phyloP scores from a whole-genome alignment of 1,140 invertebrate genomes.

The Chrysomallon squamiferum region DNA sequence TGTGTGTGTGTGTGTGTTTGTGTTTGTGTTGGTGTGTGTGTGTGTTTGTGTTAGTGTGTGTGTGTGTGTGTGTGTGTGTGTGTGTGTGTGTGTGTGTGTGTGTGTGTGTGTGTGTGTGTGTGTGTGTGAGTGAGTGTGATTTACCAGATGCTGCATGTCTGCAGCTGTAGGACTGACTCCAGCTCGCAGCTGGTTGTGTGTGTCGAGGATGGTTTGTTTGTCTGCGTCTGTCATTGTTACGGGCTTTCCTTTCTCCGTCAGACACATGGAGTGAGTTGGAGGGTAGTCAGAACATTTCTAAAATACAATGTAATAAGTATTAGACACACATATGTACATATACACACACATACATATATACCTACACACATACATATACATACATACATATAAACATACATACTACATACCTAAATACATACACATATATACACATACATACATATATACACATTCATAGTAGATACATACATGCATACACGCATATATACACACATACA shows the following conservation, averaged over 20 bases:
- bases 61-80: too few relatives aligned
- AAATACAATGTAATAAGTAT: not conserved
- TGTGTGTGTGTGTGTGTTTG: too few relatives aligned
- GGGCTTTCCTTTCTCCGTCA: not conserved
- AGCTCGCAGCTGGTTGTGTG: not conserved
- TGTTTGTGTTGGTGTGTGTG: too few relatives aligned
- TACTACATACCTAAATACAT: too few relatives aligned
- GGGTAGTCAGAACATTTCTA: not conserved
- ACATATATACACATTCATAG: too few relatives aligned
- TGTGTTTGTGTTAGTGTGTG: too few relatives aligned
- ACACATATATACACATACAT: too few relatives aligned
- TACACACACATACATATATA: constrained; percentile 7
- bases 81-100: too few relatives aligned
- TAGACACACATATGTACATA: not conserved
- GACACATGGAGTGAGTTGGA: not conserved
- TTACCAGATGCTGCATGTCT: not conserved
- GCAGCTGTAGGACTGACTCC: not conserved
- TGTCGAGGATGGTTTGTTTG: not conserved
- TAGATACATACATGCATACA: not conserved
- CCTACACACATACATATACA: not conserved
- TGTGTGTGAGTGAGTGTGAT: too few relatives aligned
- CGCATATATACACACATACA: not conserved
- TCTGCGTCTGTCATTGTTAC: not conserved
- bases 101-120: too few relatives aligned
- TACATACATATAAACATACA: too few relatives aligned